Evolutionary conservation across 2,888 invertebrate species (phyloP).

Genomic region (Drosophila monieri): DNA sequence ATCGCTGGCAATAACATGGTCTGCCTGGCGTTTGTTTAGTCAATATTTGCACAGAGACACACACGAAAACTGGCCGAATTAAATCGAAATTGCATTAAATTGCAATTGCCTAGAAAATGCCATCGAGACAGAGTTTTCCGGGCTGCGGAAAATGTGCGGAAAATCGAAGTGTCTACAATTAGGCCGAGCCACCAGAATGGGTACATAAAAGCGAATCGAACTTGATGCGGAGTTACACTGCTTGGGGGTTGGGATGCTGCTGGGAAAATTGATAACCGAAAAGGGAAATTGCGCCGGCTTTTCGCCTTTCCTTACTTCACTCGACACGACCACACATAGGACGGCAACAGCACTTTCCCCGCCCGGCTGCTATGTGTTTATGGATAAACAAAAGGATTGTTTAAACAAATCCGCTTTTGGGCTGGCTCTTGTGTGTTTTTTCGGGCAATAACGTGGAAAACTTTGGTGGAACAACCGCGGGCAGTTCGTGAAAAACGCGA

Average conservation of each 20-base stretch:
- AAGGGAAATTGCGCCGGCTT: slow-evolving; percentile 28
- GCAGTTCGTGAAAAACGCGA: slow-evolving; percentile 77
- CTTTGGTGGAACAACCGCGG: slow-evolving; percentile 65
- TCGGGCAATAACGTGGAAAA: slow-evolving; percentile 15
- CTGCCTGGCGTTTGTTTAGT: slow-evolving; percentile 67
- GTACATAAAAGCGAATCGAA: slow-evolving; percentile 37
- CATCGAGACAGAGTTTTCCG: slow-evolving; percentile 30
- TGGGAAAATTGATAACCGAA: slow-evolving; percentile 5
- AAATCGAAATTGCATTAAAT: slow-evolving; percentile 11
- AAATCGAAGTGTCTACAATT: slow-evolving; percentile 65
- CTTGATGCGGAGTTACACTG: slow-evolving; percentile 11
- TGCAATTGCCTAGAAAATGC: slow-evolving; percentile 24
- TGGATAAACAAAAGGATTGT: slow-evolving; percentile 23
- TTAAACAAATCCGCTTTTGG: slow-evolving; percentile 24
- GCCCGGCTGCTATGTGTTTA: slow-evolving; percentile 17
- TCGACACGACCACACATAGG: not conserved
- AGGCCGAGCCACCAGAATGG: slow-evolving; percentile 31
- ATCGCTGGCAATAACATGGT: slow-evolving; percentile 53
- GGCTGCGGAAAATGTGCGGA: slow-evolving; percentile 45
- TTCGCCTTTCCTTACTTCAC: slow-evolving; percentile 2
- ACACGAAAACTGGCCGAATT: slow-evolving; percentile 6
- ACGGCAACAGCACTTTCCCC: slow-evolving; percentile 7
- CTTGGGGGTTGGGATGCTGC: slow-evolving; percentile 29
- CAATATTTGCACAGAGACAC: slow-evolving; percentile 62
- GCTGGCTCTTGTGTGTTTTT: not conserved